These are phyloP conservation scores for Tautogolabrus adspersus DNA, from an alignment of 2,113 vertebrate genomes.

Conservation along the genomic window DNA sequence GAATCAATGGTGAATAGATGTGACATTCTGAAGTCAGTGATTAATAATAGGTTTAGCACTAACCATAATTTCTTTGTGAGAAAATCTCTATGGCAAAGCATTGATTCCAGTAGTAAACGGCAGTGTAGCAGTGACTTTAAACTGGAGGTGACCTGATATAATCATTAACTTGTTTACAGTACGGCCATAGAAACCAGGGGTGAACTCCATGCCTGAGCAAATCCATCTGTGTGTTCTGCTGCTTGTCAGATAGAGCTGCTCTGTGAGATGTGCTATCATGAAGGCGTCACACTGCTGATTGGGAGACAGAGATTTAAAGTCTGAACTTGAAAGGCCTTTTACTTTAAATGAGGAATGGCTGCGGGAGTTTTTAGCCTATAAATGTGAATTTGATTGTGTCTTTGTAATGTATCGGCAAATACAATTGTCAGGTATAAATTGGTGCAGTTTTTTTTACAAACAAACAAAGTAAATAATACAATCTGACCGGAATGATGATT, in stretches of 20 bases:
- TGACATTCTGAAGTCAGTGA: too few species aligned
- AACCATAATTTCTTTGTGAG: too few species aligned
- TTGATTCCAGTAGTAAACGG: neutral
- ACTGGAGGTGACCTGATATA: constrained; percentile 52
- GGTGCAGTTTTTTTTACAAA: too few species aligned
- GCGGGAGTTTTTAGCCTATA: too few species aligned
- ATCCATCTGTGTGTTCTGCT: constrained; percentile 63
- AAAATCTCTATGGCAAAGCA: too few species aligned
- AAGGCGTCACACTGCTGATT: constrained; percentile 75
- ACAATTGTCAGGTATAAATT: too few species aligned
- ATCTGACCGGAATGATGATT: too few species aligned
- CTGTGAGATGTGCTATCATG: constrained; percentile 44
- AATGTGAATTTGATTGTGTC: too few species aligned
- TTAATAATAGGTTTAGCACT: too few species aligned
- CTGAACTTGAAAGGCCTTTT: neutral
- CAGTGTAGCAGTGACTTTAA: constrained; percentile 17
- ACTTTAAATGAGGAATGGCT: neutral
- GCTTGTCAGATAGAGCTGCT: constrained; percentile 59
- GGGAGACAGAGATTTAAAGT: constrained; percentile 56
- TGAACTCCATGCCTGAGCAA: constrained; percentile 65
- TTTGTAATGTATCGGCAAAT: too few species aligned
- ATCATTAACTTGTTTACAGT: constrained; percentile 76
- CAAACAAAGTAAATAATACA: too few species aligned
- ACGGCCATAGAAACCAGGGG: constrained; percentile 59
- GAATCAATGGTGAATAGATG: too few species aligned